phyloP scores from a whole-genome alignment of 2,888 invertebrate genomes.

The Melipona bicolor region DNA sequence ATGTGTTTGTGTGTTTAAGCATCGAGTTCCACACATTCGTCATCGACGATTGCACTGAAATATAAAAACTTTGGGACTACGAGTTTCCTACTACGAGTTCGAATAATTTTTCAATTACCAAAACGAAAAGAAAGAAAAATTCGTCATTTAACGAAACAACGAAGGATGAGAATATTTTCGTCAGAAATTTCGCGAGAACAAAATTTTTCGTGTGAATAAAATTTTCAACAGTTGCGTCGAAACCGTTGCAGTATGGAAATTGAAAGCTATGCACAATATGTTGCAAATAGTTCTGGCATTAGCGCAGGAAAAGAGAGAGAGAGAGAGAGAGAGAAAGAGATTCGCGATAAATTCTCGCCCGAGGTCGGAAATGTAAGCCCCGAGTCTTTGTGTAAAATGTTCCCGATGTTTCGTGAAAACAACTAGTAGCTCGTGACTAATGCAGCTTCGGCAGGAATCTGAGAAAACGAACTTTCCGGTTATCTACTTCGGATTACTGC shows the following conservation, averaged over 20 bases:
- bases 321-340: background rate
- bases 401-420: background rate
- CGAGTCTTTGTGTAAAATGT: slow-evolving; percentile 3
- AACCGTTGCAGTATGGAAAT: background rate
- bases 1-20: too few species aligned
- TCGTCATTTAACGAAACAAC: background rate
- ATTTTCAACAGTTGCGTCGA: background rate
- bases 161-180: background rate
- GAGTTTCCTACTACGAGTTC: too few species aligned
- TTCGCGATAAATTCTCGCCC: background rate
- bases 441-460: background rate
- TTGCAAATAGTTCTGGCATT: slow-evolving; percentile 6
- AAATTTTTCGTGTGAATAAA: too few species aligned
- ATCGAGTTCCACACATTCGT: too few species aligned
- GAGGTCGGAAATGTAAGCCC: background rate
- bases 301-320: background rate
- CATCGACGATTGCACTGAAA: too few species aligned
- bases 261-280: background rate
- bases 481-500: background rate
- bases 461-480: slow-evolving; percentile 6
- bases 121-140: background rate
- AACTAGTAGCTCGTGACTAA: background rate
- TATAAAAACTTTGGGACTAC: too few species aligned
- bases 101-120: too few species aligned
- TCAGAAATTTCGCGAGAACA: background rate